These are phyloP conservation scores for Varecia variegata DNA, from an alignment of 2,797 vertebrate genomes.

Conservation along the genomic window DNA sequence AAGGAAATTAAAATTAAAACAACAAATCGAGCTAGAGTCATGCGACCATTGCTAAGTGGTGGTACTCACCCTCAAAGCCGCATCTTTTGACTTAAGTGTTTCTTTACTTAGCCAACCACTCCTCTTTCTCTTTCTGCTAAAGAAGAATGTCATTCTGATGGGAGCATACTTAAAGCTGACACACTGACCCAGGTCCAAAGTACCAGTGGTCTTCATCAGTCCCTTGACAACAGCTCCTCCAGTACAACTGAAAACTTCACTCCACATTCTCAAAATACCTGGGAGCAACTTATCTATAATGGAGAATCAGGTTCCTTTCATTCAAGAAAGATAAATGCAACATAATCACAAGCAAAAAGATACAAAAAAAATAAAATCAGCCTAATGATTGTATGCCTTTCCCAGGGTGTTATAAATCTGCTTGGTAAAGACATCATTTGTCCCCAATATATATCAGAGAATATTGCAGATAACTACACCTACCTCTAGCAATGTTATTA, in stretches of 20 bases:
- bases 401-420: background rate
- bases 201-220: background rate
- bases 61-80: background rate
- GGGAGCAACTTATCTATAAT: background rate
- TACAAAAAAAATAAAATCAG: background rate
- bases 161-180: background rate
- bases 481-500: background rate
- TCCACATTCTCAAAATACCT: background rate
- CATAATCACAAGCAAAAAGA: background rate
- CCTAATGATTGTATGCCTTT: background rate
- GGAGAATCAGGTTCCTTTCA: conserved; percentile 1
- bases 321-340: background rate
- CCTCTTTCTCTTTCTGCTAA: background rate
- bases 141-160: background rate
- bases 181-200: background rate
- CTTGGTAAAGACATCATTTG: background rate
- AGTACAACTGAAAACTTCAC: background rate
- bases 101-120: background rate
- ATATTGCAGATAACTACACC: background rate
- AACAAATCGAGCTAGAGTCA: background rate
- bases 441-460: background rate
- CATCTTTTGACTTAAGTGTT: background rate
- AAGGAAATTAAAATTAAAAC: background rate
- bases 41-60: background rate
- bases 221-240: background rate